Percentiles rank a stretch among this genome's conserved stretches.
These are phyloP conservation scores for Rhodeus uyekii DNA, from an alignment of 2,797 vertebrate genomes.

Conservation along the genomic window DNA sequence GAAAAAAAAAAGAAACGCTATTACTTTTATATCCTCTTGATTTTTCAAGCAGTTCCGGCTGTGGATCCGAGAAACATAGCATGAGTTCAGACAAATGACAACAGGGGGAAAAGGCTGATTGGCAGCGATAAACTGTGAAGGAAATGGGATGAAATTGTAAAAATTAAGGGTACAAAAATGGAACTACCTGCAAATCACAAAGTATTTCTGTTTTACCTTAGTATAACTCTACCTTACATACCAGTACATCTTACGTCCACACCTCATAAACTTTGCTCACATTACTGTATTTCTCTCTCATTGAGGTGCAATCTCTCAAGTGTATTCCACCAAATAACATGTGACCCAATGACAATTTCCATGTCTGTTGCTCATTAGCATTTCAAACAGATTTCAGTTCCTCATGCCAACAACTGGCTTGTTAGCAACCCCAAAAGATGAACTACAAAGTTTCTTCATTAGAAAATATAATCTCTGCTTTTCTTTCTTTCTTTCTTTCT, in stretches of 20 bases:
- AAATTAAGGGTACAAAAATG: neutral
- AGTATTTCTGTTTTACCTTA: conserved; percentile 27
- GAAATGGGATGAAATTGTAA: neutral
- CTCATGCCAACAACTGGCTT: conserved; percentile 68
- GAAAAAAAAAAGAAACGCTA: neutral
- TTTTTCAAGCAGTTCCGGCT: neutral
- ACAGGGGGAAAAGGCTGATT: neutral
- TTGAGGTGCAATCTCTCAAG: conserved; percentile 41
- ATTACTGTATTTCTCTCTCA: conserved; percentile 36
- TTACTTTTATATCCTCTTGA: neutral
- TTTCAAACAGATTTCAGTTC: conserved; percentile 76
- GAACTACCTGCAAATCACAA: neutral
- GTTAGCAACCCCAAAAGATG: conserved; percentile 67
- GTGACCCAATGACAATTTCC: conserved; percentile 69
- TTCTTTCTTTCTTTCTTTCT: no score
- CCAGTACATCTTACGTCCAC: neutral
- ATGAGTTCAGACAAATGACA: neutral
- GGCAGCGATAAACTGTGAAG: neutral
- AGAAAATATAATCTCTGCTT: neutral
- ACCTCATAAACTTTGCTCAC: conserved; percentile 5
- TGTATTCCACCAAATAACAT: conserved; percentile 61
- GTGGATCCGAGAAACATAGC: neutral
- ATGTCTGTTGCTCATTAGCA: conserved; percentile 75
- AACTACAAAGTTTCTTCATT: conserved; percentile 31
- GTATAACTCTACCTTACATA: no score